Evolutionary conservation across 2,888 invertebrate genomes (phyloP).

Genomic region (Trachelus iudaicus): DNA sequence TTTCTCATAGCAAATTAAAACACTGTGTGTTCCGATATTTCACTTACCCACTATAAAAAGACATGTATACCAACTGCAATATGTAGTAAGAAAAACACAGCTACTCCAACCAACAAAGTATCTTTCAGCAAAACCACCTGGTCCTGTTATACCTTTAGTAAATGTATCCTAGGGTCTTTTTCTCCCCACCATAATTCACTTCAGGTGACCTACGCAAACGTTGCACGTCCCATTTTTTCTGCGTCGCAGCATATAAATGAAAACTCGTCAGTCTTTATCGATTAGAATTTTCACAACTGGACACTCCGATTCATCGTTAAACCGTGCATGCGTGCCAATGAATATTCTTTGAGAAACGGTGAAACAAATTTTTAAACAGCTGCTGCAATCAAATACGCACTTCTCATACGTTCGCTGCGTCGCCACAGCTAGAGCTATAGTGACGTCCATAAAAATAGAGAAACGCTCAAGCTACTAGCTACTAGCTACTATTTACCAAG

Average conservation of each 20-base stretch:
- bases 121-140: not conserved
- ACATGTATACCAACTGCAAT: not conserved
- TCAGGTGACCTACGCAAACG: not conserved
- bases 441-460: not conserved
- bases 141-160: not conserved
- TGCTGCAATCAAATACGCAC: not conserved
- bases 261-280: not conserved
- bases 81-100: not conserved
- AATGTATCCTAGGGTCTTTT: not conserved
- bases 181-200: not conserved
- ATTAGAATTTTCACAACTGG: not conserved
- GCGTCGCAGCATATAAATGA: not conserved
- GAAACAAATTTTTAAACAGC: not conserved
- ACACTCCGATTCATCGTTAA: not conserved
- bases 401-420: not conserved
- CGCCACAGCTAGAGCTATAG: not conserved
- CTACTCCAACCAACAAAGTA: not conserved
- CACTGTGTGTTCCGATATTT: not conserved
- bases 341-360: not conserved
- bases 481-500: not conserved
- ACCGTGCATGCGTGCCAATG: not conserved
- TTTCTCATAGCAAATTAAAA: not conserved
- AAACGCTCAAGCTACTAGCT: not conserved
- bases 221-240: not conserved
- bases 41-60: not conserved